Evolutionary conservation across 2,797 vertebrate species (phyloP), one percentile per base, ranked within the genome.

Genomic region (Danio aesculapii): DNA sequence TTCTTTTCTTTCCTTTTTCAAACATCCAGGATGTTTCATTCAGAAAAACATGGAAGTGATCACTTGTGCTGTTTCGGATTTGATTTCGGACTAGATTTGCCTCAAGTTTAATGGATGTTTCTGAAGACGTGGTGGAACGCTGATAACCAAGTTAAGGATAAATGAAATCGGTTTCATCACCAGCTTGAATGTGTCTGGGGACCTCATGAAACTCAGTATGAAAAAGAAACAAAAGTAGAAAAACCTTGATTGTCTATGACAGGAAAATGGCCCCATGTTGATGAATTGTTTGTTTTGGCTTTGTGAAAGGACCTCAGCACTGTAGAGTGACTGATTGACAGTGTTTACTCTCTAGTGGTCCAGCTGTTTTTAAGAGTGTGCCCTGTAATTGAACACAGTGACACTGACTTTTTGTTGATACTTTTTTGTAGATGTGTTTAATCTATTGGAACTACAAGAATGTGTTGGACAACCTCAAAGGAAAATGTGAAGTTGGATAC

Each of bases 1-100:
- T 89, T 88, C 81, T 10, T 39, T 79, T 83, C 30, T 55, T 55
- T 79, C 77, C 83, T 85, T 86, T 83, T 74, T 78, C 82, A 86
- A 71, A 87, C 86, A 85, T 88, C 88, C 91, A 92, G 92, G 92
- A 93, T 92, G 90, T 92, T 93, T 94, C 91, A 94, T 95, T 94
- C 90, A 94, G 90, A 94, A 94, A 30, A 94, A 93, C 84, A 91
- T 62, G 77, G 70, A 88, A 86, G 86, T 63, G 83, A 86, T 87
- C 85, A 44, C 82, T 19, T 82, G 47, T 44, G 53, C 66, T 73
- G 64, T 72, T 83, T 46, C 58, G 43, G 75, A 39, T 77, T 77
- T 14, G 46, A 62, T 79, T 84, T 71, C 64, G 5, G 39, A 52
- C 30, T 10, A 62, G 67, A 71, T 70, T 63, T 53, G 53, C 19